These are phyloP conservation scores for Ailuropoda melanoleuca DNA, from an alignment of 2,113 vertebrate species.

Conservation along the genomic window DNA sequence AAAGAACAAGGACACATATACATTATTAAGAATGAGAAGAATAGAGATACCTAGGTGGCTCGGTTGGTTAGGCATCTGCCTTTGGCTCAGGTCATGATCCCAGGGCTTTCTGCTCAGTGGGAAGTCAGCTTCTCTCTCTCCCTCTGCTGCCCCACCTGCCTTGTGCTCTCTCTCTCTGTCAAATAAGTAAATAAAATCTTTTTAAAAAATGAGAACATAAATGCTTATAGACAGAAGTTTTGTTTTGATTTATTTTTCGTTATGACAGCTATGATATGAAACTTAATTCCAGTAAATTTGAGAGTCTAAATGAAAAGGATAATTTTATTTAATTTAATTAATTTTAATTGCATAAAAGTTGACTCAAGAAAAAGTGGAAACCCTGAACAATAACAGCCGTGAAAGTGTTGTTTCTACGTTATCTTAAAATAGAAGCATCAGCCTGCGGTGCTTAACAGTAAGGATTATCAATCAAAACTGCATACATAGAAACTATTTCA, in stretches of 20 bases:
- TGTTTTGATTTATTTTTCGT: neutral
- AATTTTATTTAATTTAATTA: neutral
- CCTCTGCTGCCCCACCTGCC: too few relatives aligned
- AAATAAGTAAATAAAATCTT: too few relatives aligned
- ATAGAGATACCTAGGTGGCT: too few relatives aligned
- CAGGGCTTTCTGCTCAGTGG: too few relatives aligned
- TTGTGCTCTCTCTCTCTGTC: too few relatives aligned
- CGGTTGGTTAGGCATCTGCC: too few relatives aligned
- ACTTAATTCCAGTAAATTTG: neutral
- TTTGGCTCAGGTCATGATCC: too few relatives aligned
- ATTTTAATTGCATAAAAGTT: neutral
- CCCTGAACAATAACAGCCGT: neutral
- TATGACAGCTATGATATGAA: neutral
- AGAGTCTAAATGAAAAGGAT: neutral
- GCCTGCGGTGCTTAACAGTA: neutral
- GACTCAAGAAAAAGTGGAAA: neutral
- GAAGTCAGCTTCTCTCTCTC: too few relatives aligned
- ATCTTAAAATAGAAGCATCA: neutral
- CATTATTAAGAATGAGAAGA: neutral
- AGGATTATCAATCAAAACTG: neutral
- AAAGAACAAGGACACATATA: neutral
- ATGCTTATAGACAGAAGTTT: neutral
- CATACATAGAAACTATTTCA: neutral
- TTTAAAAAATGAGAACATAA: neutral
- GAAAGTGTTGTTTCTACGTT: neutral